Conservation (phyloP, 2,797 vertebrate species). For the Semaprochilodus insignis region DNA sequence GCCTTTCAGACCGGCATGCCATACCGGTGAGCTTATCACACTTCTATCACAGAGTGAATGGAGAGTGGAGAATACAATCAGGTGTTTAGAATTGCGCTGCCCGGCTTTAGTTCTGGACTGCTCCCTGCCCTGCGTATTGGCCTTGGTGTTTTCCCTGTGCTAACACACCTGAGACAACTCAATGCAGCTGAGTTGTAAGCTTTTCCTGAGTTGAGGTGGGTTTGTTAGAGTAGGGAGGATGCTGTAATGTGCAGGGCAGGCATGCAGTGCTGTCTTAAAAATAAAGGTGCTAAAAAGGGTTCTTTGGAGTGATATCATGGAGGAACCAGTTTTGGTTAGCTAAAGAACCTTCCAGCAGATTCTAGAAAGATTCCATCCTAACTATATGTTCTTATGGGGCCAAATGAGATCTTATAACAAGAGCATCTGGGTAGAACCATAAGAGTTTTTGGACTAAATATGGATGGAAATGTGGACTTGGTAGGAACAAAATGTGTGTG, state of each 20-base stretch:
- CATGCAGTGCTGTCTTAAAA: not conserved
- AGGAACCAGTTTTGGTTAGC: not conserved
- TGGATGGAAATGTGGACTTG: too few relatives aligned
- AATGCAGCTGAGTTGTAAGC: not conserved
- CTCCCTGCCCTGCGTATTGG: not conserved
- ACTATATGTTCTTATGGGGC: too few relatives aligned
- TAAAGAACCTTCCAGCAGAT: not conserved
- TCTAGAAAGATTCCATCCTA: not conserved
- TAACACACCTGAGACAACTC: not conserved
- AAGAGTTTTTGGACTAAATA: too few relatives aligned
- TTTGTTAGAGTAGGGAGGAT: not conserved
- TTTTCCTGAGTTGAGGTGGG: not conserved
- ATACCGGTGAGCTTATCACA: constrained; percentile 86
- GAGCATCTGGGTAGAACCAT: too few relatives aligned
- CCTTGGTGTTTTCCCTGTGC: not conserved
- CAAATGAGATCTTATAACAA: too few relatives aligned
- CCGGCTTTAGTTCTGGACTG: not conserved
- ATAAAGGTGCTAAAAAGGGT: not conserved
- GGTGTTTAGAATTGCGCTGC: not conserved
- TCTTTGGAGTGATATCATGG: not conserved
- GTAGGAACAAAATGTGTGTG: too few relatives aligned
- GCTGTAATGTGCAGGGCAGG: not conserved
- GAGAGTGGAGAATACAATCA: not conserved
- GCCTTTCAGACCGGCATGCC: constrained; percentile 88
- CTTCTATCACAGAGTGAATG: not conserved